These are phyloP conservation scores for Spondyliosoma cantharus DNA, from an alignment of 2,797 vertebrate species.

Conservation along the genomic window DNA sequence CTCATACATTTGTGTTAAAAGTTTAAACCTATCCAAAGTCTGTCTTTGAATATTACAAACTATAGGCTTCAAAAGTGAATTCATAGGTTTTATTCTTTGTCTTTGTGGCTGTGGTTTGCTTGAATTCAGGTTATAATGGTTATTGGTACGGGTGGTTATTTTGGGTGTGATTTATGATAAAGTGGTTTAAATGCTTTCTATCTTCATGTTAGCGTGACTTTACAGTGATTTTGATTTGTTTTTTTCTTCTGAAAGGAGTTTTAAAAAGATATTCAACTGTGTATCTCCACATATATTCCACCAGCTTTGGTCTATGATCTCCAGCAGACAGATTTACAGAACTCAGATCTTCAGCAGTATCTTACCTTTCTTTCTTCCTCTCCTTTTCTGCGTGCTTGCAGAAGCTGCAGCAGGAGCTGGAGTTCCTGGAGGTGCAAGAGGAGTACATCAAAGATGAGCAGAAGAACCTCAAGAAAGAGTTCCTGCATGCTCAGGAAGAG, in stretches of 20 bases:
- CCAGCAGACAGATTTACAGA: neutral
- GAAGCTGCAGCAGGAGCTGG: conserved; percentile 96
- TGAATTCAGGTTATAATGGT: neutral
- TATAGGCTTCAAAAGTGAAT: too few relatives aligned
- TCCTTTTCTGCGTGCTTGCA: conserved; percentile 59
- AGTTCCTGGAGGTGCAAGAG: conserved; percentile 96
- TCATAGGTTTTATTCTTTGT: neutral
- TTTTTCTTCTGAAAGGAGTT: neutral
- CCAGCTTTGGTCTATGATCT: neutral
- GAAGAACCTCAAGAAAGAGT: conserved; percentile 96
- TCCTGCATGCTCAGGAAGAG: conserved; percentile 96
- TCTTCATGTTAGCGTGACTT: too few relatives aligned
- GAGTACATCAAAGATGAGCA: conserved; percentile 98
- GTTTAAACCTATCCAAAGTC: neutral
- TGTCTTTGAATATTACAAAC: neutral
- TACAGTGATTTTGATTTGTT: too few relatives aligned
- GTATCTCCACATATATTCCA: neutral
- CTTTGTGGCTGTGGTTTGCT: neutral
- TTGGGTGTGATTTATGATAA: too few relatives aligned
- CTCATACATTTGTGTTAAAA: neutral
- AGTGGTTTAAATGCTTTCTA: too few relatives aligned
- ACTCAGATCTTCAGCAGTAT: neutral
- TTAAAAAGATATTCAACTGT: neutral
- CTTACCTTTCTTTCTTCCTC: neutral
- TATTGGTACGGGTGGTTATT: neutral